Evolutionary conservation across 1,140 invertebrate genomes (phyloP).

Genomic region (Camponotus vicinus): DNA sequence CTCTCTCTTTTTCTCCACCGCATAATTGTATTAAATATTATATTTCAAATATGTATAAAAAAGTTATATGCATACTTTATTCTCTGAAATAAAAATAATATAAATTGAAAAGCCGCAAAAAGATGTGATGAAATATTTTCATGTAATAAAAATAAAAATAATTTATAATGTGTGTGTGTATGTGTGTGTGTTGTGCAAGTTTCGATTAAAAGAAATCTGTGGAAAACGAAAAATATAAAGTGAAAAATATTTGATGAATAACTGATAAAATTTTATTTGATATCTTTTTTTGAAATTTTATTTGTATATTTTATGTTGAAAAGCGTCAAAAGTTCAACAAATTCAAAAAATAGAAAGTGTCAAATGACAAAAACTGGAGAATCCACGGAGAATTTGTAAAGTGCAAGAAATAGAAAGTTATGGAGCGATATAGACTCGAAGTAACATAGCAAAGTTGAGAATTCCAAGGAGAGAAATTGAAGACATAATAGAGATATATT

Average conservation of each 20-base stretch:
- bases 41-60: background rate
- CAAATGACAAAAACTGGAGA: conserved; percentile 21
- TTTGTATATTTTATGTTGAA: background rate
- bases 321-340: background rate
- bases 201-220: background rate
- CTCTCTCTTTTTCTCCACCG: background rate
- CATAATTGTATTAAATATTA: background rate
- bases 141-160: background rate
- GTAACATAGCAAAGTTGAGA: conserved; percentile 31
- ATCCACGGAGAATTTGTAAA: conserved; percentile 40
- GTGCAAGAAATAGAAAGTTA: background rate
- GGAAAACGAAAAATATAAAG: background rate
- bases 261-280: background rate
- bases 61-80: too few relatives aligned
- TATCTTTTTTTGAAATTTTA: background rate
- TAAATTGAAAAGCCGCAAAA: background rate
- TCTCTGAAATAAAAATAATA: conserved; percentile 4
- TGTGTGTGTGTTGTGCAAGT: background rate
- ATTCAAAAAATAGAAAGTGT: conserved; percentile 34
- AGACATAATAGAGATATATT: conserved; percentile 14
- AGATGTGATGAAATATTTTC: background rate
- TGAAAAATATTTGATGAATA: background rate
- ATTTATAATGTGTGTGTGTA: background rate
- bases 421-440: conserved; percentile 29
- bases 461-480: background rate